Base-by-base conservation (phyloP, 30 jellyfish, hydroid and myxozoan species). In the Aurelia aurita region DNA sequence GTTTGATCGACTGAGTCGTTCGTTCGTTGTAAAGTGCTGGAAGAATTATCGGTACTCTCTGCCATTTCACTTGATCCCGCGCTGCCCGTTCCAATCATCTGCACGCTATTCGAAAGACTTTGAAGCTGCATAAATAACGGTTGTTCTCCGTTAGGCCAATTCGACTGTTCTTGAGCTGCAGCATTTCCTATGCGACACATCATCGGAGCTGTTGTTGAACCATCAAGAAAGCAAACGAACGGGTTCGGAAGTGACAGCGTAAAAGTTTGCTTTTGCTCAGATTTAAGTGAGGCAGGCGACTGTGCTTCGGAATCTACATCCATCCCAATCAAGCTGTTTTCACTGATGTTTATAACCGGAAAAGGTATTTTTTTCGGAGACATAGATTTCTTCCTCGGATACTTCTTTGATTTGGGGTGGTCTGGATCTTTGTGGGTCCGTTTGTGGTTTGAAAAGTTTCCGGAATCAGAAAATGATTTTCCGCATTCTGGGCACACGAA, bases 371-470 rank as follows among this genome's bases (percentile, higher is more conserved):
- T 68, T 62, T 68, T 68, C 58, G 61, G 80, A 19, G 80, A 15
- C 9, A 15, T 0, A 3, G 26, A 71, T 19, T 32, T 26, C 69
- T 57, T 81, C 7, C 13, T 74, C n/a, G 75, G 86, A 28, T 44
- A 74, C 14, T 54, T 54, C 67, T 51, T 55, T 61, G 75, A 74
- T 31, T 54, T 74, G 12, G 43, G 32, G 49, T 31, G 26, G 4
- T 57, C 82, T 18, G 91, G 84, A 31, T 66, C 69, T 19, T 18
- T 28, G 64, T 85, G 95, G 57, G 63, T 62, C 45, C 45, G 53
- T 39, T 85, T 85, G 85, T 85, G 95, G 51, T 85, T 74, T 9
- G 88, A 73, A 61, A 85, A 85, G 66, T 85, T 85, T 5, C 95
- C 95, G 12, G 95, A 85, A 53, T 85, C 95, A 21, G 86, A 49